phyloP scores from a whole-genome alignment of 2,888 invertebrate genomes.

The Drosophila nr. perissopoda region DNA sequence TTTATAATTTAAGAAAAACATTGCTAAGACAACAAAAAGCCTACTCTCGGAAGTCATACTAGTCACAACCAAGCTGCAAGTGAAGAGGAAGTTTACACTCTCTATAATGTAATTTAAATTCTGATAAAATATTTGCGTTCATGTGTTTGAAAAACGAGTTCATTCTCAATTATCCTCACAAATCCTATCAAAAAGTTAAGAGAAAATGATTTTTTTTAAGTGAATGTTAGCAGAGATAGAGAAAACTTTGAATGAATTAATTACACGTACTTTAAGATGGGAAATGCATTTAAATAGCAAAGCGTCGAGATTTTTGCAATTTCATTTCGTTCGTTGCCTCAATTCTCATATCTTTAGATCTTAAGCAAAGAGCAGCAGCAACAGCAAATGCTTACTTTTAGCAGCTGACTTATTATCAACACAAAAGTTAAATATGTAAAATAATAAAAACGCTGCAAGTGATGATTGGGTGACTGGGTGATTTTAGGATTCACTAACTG shows the following conservation, averaged over 20 bases:
- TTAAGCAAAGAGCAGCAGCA: neutral
- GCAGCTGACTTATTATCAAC: constrained; percentile 12
- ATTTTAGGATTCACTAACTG: constrained; percentile 1
- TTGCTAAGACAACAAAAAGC: neutral
- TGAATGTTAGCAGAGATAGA: no score
- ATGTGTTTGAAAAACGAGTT: neutral
- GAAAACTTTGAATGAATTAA: neutral
- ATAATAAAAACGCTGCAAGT: constrained; percentile 28
- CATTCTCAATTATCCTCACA: neutral
- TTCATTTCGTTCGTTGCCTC: neutral
- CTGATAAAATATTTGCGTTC: neutral
- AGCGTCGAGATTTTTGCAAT: neutral
- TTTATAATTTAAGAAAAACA: neutral
- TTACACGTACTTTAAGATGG: constrained; percentile 10
- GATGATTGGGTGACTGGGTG: constrained; percentile 3
- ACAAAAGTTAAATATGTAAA: constrained; percentile 34
- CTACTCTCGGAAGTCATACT: neutral
- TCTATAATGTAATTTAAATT: neutral
- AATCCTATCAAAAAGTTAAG: neutral
- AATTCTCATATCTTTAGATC: neutral
- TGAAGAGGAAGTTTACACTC: no score
- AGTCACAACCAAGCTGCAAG: neutral
- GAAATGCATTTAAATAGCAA: constrained; percentile 12
- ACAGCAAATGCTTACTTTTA: neutral
- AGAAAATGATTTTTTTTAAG: neutral